Base-by-base conservation (phyloP, 2,888 invertebrate genomes). In the Galerucella calmariensis region DNA sequence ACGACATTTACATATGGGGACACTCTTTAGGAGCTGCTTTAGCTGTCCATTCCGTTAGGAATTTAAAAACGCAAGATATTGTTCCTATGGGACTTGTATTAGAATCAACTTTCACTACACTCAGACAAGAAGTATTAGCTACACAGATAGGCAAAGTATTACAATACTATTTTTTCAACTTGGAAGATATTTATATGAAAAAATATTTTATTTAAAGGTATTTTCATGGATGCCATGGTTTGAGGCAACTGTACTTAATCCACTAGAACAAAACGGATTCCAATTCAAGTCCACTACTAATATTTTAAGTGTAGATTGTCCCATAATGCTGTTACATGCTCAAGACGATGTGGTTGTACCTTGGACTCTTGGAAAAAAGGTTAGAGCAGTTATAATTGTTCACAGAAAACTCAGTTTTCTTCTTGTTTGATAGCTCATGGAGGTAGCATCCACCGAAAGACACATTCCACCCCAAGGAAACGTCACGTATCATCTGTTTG, bases 21-120 rank as follows among this genome's bases (percentile, higher is more conserved):
- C 87, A 86, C 74, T 87, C 87, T 1, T 73, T 87, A 48, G 87
- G 87, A 1, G 79, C 84, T 10, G 85, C 85, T 27, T 75, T 87
- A 59, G 81, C 81, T 11, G 82, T 84, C 9, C 83, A 84, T 63
- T 81, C 84, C 0, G 73, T 83, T 6, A 80, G 78, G 56, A 78
- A 72, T 10, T 66, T 86, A 35, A 79, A 77, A 62, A 76, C 79
- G 69, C 62, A 80, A 9, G 72, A 75, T 14, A 75, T 82, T 66
- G 74, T 82, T 27, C 83, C 83, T 1, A 79, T 70, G 65, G 86
- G 86, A 10, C 75, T 86, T 16, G 76, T 86, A 67, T 72, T 86
- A 59, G 86, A 86, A 78, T 80, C 85, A 14, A 76, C 86, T 6
- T 84, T 86, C 75, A 84, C 84, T 1, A 83, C 79, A 24, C 81